These are phyloP conservation scores for Crax fasciolata DNA, from an alignment of 2,797 vertebrate genomes.

Conservation along the genomic window DNA sequence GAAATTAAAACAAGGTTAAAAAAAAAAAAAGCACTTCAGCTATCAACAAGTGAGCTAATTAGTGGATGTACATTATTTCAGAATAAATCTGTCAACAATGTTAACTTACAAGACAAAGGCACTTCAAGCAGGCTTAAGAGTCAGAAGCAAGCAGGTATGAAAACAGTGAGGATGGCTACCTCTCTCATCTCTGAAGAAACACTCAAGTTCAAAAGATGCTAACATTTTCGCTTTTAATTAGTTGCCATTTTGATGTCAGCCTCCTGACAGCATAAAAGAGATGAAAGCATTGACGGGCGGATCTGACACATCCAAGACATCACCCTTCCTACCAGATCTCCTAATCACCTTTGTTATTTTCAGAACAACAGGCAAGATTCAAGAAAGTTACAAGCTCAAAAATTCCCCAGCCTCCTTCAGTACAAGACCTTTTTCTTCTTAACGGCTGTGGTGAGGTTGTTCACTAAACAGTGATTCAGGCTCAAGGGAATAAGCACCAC, in stretches of 20 bases:
- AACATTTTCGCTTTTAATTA: conserved; percentile 78
- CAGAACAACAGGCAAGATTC: not conserved
- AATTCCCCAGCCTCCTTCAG: not conserved
- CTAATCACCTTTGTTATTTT: conserved; percentile 17
- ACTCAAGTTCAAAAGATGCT: conserved; percentile 68
- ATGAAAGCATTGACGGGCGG: conserved; percentile 15
- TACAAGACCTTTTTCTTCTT: conserved; percentile 3
- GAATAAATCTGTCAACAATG: conserved; percentile 4
- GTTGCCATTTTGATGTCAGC: conserved; percentile 74
- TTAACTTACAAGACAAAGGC: conserved; percentile 6
- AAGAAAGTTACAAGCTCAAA: not conserved
- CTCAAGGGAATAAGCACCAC: conserved; percentile 32
- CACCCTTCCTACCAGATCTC: conserved; percentile 42
- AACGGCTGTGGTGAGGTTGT: conserved; percentile 14
- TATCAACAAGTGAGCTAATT: conserved; percentile 39
- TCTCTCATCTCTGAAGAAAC: conserved; percentile 63
- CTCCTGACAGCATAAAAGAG: conserved; percentile 64
- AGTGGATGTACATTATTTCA: not conserved
- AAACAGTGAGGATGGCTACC: conserved; percentile 27
- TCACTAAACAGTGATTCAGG: conserved; percentile 28
- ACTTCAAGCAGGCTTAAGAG: conserved; percentile 45
- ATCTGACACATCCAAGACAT: conserved; percentile 53
- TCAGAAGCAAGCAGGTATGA: conserved; percentile 65
- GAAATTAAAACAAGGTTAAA: not conserved
- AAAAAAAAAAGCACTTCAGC: not conserved